Evolutionary conservation across 2,888 invertebrate species (phyloP), one percentile per base, ranked within the genome.

Genomic region (Lasioglossum marginatum): DNA sequence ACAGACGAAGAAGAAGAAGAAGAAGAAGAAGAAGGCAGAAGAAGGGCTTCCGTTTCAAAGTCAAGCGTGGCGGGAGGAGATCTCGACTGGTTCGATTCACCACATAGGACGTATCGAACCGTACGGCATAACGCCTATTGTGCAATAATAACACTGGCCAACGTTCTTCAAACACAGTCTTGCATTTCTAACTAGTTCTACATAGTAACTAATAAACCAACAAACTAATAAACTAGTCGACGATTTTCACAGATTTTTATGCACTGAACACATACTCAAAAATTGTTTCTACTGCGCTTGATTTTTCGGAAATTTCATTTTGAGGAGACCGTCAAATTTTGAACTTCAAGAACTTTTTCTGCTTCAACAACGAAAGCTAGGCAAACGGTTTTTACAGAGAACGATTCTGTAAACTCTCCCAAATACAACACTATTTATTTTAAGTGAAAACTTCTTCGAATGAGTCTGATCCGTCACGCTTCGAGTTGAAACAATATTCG

Each of bases 11-110:
- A 31, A 34, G 34, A 63, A 2, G 45, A 52, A 0, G 31, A 63
- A 19, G 60, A 60, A 34, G 63, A 34, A 34, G 19, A 66, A 31
- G 31, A 57, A 43, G 57, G 66, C 31, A 34, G 66, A 66, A 66
- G 45, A 45, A 43, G 57, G 45, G 71, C 71, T 71, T 34, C 37
- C 70, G 70, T 82, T 81, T 81, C 52, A 81, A 86, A 86, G 81
- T 82, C 83, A 71, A 79, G 66, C 73, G 45, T 73, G 52, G 16
- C 60, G 73, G 14, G n/a, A 60, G 71, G 81, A 27, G 27, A 60
- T 60, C n/a, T 60, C 60, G 60, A 14, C 60, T 34, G 34, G 34
- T 66, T 66, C 66, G 66, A 66, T 66, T 66, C 66, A 23, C 34
- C 66, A 34, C 66, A 66, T 66, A 19, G 19, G 66, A 66, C 66